Evolutionary conservation across 2,888 invertebrate genomes (phyloP).

Genomic region (Tiphia femorata): DNA sequence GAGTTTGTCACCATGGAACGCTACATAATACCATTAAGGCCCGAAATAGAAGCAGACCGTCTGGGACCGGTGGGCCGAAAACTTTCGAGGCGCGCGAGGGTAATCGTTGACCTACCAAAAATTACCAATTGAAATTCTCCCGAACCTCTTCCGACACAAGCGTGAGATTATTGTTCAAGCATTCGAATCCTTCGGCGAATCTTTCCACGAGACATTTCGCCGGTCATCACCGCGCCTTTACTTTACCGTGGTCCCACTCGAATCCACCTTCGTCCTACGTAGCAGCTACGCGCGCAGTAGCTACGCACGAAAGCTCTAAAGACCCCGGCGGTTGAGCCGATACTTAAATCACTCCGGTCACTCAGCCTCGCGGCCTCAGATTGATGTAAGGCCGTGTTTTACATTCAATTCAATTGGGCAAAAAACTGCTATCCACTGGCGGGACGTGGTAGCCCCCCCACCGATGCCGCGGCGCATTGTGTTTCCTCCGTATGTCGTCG

Average conservation of each 20-base stretch:
- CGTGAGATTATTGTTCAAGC: too few relatives aligned
- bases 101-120: conserved; percentile 24
- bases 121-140: too few relatives aligned
- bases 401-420: conserved; percentile 69
- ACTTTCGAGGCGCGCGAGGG: conserved; percentile 23
- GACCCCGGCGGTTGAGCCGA: conserved; percentile 49
- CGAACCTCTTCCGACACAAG: too few relatives aligned
- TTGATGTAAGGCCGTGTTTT: conserved; percentile 69
- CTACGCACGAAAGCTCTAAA: conserved; percentile 56
- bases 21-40: conserved; percentile 44
- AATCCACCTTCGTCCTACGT: conserved; percentile 7
- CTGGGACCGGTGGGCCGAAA: too few relatives aligned
- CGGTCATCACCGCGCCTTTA: too few relatives aligned
- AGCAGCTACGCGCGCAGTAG: conserved; percentile 20
- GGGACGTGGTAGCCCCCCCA: too few relatives aligned
- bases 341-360: conserved; percentile 67
- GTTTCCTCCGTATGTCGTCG: background rate
- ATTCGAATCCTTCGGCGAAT: too few relatives aligned
- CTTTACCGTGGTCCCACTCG: background rate
- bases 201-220: too few relatives aligned
- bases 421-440: conserved; percentile 60
- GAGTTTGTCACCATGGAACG: conserved; percentile 61
- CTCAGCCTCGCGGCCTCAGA: conserved; percentile 66
- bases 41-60: conserved; percentile 40
- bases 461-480: conserved; percentile 38